These are phyloP conservation scores for Rhineura floridana DNA, from an alignment of 2,113 vertebrate species.

Conservation along the genomic window DNA sequence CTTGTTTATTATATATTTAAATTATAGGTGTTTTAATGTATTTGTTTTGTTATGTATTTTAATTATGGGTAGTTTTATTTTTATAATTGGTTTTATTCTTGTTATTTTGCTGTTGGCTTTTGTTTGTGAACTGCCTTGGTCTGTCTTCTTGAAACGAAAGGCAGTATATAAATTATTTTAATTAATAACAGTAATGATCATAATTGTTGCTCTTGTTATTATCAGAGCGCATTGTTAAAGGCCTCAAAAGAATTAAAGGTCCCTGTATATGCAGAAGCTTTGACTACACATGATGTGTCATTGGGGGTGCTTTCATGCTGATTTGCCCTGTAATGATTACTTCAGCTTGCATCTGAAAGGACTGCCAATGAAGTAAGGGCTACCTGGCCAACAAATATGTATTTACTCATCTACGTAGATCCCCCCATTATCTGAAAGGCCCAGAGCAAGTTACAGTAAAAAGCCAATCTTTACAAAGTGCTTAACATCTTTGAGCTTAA, in stretches of 20 bases:
- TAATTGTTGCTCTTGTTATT: too few relatives aligned
- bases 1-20: too few relatives aligned
- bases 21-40: too few relatives aligned
- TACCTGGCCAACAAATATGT: background rate
- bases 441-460: background rate
- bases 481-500: background rate
- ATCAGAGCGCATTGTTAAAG: conserved; percentile 22
- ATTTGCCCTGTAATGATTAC: background rate
- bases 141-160: too few relatives aligned
- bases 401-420: background rate
- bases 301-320: background rate
- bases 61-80: too few relatives aligned
- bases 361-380: background rate
- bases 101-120: too few relatives aligned
- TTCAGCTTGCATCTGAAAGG: background rate
- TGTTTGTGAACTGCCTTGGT: too few relatives aligned
- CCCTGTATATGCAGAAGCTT: conserved; percentile 38
- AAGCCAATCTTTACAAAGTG: background rate
- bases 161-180: too few relatives aligned
- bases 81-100: too few relatives aligned
- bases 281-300: background rate
- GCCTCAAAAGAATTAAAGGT: conserved; percentile 29
- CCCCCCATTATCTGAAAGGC: background rate
- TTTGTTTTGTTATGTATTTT: too few relatives aligned
- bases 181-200: too few relatives aligned